Evolutionary conservation across 2,888 invertebrate genomes (phyloP).

Genomic region (Neoitamus cyanurus): DNA sequence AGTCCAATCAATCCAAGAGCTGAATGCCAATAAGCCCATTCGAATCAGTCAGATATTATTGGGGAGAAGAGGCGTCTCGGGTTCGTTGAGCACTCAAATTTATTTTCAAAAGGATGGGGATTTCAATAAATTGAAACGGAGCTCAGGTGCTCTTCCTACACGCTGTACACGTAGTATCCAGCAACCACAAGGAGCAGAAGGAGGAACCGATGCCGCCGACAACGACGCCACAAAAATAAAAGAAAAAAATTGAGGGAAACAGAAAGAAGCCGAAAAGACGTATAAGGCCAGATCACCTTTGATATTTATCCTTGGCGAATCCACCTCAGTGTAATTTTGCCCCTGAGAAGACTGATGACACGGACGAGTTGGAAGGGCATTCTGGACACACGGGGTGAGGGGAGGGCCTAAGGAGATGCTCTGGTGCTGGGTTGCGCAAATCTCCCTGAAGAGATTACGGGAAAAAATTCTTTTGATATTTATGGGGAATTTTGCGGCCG

Average conservation of each 20-base stretch:
- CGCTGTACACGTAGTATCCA: neutral
- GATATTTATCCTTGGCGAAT: neutral
- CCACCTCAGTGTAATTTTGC: neutral
- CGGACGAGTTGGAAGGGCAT: neutral
- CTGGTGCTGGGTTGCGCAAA: neutral
- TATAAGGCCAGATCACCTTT: slow-evolving; percentile 11
- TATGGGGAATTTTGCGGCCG: slow-evolving; percentile 13
- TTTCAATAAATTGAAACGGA: slow-evolving; percentile 17
- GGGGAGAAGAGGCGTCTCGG: neutral
- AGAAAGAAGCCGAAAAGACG: neutral
- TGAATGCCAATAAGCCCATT: neutral
- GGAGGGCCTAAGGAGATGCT: neutral
- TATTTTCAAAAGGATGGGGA: neutral
- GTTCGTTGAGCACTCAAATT: slow-evolving; percentile 3
- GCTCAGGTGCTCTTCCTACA: neutral
- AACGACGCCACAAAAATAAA: neutral
- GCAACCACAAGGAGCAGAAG: neutral
- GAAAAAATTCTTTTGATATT: slow-evolving; percentile 8
- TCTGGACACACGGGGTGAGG: neutral
- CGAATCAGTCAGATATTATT: neutral
- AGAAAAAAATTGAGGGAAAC: neutral
- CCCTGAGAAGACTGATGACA: neutral
- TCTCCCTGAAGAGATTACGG: neutral
- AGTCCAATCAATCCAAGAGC: neutral
- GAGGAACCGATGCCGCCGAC: neutral